Percentiles rank a stretch among this genome's conserved stretches.
Conservation (phyloP, 1,140 invertebrate species). For the Scaptomyza pallida region DNA sequence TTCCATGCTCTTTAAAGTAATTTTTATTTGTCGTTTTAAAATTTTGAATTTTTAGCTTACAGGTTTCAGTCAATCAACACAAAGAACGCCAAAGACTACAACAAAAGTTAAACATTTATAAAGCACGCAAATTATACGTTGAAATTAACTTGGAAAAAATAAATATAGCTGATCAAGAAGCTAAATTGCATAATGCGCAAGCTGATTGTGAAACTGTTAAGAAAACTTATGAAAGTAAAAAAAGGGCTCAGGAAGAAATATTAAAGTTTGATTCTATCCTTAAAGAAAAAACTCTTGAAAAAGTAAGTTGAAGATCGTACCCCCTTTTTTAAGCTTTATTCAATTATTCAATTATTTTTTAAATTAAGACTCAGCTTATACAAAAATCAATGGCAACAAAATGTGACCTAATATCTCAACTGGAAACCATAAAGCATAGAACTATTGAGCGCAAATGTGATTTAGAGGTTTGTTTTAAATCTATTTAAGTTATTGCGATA, state of each 20-base stretch:
- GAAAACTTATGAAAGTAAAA: slow-evolving; percentile 7
- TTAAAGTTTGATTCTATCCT: slow-evolving; percentile 14
- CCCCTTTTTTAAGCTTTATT: not conserved
- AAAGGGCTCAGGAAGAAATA: slow-evolving; percentile 33
- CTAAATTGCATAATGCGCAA: slow-evolving; percentile 26
- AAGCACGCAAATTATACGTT: slow-evolving; percentile 59
- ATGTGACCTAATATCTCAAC: slow-evolving; percentile 18
- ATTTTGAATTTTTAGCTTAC: slow-evolving; percentile 32
- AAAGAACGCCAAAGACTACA: slow-evolving; percentile 62
- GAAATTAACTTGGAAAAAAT: slow-evolving; percentile 30
- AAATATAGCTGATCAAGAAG: slow-evolving; percentile 34
- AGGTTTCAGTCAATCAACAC: slow-evolving; percentile 49
- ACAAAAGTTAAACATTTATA: slow-evolving; percentile 59
- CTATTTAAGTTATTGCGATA: too few relatives aligned
- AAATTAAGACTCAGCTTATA: slow-evolving; percentile 35
- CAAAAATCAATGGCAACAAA: slow-evolving; percentile 16
- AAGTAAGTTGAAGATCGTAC: too few relatives aligned
- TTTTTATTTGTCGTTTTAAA: not conserved
- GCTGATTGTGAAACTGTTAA: slow-evolving; percentile 19
- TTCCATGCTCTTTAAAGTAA: not conserved
- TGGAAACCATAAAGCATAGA: slow-evolving; percentile 55
- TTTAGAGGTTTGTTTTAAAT: slow-evolving; percentile 42
- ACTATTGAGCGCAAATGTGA: slow-evolving; percentile 46
- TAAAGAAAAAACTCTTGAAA: slow-evolving; percentile 34
- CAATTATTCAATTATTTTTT: too few relatives aligned